phyloP scores from a whole-genome alignment of 1,140 invertebrate genomes.

The Drosophila equinoxialis region DNA sequence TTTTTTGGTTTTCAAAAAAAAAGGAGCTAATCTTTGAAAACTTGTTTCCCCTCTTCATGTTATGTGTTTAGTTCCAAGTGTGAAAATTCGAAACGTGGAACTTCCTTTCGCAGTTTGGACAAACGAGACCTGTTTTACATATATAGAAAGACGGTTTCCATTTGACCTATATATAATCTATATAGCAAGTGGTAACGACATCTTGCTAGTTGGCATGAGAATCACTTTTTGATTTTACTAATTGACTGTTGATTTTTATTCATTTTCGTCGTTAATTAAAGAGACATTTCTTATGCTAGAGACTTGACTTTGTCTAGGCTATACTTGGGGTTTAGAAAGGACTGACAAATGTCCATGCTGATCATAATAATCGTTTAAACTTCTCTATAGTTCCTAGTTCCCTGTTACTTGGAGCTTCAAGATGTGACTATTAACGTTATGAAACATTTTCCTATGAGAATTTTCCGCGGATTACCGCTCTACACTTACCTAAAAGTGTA shows the following conservation, averaged over 20 bases:
- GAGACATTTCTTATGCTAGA: no score
- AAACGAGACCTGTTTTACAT: neutral
- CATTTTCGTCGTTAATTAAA: no score
- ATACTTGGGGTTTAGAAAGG: no score
- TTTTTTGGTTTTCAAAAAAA: neutral
- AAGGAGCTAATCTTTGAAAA: slow-evolving; percentile 5
- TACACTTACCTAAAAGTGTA: no score
- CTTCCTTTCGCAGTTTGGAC: neutral
- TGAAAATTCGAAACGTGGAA: slow-evolving; percentile 5
- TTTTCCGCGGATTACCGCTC: no score
- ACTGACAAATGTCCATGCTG: no score
- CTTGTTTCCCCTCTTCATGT: slow-evolving; percentile 1
- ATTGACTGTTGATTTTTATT: neutral
- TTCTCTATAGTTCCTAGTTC: no score
- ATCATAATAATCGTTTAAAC: no score
- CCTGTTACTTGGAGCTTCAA: no score
- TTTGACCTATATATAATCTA: slow-evolving; percentile 1
- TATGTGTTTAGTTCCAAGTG: slow-evolving; percentile 5
- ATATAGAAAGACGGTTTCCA: slow-evolving; percentile 1
- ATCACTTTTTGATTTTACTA: neutral
- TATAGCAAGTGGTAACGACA: neutral
- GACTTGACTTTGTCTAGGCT: no score
- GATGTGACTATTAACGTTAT: no score
- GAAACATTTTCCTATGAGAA: no score
- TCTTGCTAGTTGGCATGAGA: neutral